phyloP scores from a whole-genome alignment of 2,113 vertebrate genomes.

The Hylia prasina region DNA sequence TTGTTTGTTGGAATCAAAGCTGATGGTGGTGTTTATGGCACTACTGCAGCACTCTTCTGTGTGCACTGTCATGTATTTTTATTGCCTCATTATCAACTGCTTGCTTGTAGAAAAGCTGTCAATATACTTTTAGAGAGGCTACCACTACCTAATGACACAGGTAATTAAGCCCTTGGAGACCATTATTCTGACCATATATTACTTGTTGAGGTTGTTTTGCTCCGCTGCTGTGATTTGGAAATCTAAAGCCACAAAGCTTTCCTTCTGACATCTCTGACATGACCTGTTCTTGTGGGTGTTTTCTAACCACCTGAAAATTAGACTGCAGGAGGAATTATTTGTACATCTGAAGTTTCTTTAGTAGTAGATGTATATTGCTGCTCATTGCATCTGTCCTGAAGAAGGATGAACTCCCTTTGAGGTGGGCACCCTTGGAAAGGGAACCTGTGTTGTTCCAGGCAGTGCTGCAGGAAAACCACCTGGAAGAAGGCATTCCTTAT shows the following conservation, averaged over 20 bases:
- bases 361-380: neutral
- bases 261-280: neutral
- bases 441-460: neutral
- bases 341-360: neutral
- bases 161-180: slow-evolving; percentile 69
- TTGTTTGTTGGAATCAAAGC: neutral
- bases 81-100: slow-evolving; percentile 43
- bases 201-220: neutral
- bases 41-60: neutral
- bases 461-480: neutral
- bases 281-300: neutral
- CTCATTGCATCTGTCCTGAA: neutral
- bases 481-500: neutral
- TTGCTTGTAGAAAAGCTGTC: slow-evolving; percentile 28
- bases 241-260: neutral
- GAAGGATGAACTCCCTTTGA: neutral
- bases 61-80: slow-evolving; percentile 23
- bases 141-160: slow-evolving; percentile 56
- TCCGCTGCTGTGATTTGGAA: neutral
- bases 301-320: neutral
- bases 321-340: neutral
- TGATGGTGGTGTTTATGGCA: neutral
- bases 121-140: slow-evolving; percentile 46
- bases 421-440: neutral
- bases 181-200: neutral